A percentile compares a stretch with the other conserved stretches of the same genome.
Conservation (phyloP, 2,888 invertebrate species). For the Cephus pulcher region DNA sequence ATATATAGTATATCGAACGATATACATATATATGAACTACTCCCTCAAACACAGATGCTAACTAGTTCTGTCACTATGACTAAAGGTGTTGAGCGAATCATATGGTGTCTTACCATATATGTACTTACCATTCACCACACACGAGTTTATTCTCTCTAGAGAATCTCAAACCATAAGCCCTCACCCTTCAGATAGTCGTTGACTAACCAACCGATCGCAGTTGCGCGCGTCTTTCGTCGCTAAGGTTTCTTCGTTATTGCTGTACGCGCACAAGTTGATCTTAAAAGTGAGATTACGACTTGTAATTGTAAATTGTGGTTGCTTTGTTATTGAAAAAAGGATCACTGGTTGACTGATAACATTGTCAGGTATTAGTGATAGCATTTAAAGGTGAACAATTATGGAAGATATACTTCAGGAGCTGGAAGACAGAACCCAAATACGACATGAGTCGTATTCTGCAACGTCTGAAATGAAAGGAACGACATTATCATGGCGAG, state of each 20-base stretch:
- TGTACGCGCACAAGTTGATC: background rate
- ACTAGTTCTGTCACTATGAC: background rate
- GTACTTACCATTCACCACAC: background rate
- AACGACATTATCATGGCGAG: constrained; percentile 83
- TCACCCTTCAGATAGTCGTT: constrained; percentile 30
- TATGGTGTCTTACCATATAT: background rate
- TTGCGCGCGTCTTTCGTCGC: constrained; percentile 25
- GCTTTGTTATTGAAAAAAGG: background rate
- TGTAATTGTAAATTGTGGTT: background rate
- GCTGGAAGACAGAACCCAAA: background rate
- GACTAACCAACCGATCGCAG: constrained; percentile 31
- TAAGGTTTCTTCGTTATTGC: constrained; percentile 31
- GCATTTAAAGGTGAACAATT: constrained; percentile 19
- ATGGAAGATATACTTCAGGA: constrained; percentile 10
- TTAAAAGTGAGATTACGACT: background rate
- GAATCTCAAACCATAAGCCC: constrained; percentile 5
- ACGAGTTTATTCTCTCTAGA: constrained; percentile 8
- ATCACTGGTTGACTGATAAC: background rate
- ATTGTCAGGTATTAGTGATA: background rate
- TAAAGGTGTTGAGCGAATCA: background rate
- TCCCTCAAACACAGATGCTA: background rate
- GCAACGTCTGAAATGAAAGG: constrained; percentile 65
- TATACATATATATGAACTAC: background rate
- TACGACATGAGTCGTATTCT: background rate
- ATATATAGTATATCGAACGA: background rate